phyloP scores from a whole-genome alignment of 2,888 invertebrate genomes.

The Phortica magna region DNA sequence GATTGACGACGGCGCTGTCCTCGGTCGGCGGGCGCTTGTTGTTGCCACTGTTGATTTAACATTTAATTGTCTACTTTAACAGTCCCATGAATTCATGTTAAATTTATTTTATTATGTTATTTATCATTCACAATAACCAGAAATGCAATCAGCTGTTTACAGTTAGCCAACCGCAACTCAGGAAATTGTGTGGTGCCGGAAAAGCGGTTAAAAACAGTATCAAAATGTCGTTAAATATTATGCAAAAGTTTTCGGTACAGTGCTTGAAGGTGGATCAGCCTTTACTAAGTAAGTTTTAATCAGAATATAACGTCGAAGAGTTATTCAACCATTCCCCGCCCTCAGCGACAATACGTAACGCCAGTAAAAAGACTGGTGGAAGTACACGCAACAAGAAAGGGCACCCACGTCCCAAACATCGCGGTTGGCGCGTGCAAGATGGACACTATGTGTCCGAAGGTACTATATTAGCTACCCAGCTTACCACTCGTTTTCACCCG shows the following conservation, averaged over 20 bases:
- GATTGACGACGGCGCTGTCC: too few species aligned
- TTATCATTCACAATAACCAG: too few species aligned
- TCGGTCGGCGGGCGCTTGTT: too few species aligned
- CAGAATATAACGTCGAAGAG: neutral
- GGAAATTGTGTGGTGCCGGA: neutral
- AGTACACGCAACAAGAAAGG: slow-evolving; percentile 85
- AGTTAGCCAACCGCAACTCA: too few species aligned
- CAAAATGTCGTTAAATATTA: slow-evolving; percentile 70
- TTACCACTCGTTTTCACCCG: slow-evolving; percentile 86
- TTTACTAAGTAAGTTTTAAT: slow-evolving; percentile 64
- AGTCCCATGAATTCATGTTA: too few species aligned
- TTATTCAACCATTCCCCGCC: neutral
- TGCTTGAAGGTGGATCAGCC: slow-evolving; percentile 71
- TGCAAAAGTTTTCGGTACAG: slow-evolving; percentile 72
- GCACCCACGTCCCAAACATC: slow-evolving; percentile 85
- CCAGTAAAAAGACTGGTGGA: slow-evolving; percentile 87
- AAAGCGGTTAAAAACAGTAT: neutral
- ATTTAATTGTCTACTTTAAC: too few species aligned
- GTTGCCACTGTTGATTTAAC: too few species aligned
- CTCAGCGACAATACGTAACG: slow-evolving; percentile 79
- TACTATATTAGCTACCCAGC: slow-evolving; percentile 85
- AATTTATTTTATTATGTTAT: too few species aligned
- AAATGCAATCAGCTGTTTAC: too few species aligned
- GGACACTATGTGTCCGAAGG: slow-evolving; percentile 83
- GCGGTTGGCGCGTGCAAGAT: slow-evolving; percentile 88